Evolutionary conservation across 2,888 invertebrate species (phyloP).

Genomic region (Drosophila ezoana): DNA sequence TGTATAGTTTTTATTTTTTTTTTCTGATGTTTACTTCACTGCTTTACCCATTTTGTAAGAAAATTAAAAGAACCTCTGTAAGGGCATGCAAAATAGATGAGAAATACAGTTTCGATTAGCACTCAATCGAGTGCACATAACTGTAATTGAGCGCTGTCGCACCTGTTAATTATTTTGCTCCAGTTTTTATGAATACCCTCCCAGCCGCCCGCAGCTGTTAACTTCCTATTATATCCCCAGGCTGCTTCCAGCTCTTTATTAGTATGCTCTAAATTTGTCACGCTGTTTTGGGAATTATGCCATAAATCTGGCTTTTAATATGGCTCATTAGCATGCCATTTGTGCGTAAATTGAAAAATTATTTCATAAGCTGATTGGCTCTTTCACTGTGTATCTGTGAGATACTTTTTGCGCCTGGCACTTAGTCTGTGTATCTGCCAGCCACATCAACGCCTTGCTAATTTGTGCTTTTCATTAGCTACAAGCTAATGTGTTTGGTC

Average conservation of each 20-base stretch:
- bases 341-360: constrained; percentile 54
- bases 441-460: constrained; percentile 12
- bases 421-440: background rate
- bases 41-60: background rate
- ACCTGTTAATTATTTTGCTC: constrained; percentile 74
- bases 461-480: constrained; percentile 61
- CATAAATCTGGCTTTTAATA: constrained; percentile 34
- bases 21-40: background rate
- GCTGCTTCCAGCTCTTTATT: constrained; percentile 24
- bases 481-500: constrained; percentile 53
- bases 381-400: constrained; percentile 12
- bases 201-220: background rate
- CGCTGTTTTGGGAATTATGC: constrained; percentile 19
- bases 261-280: constrained; percentile 27
- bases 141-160: constrained; percentile 53
- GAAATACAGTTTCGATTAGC: constrained; percentile 61
- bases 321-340: constrained; percentile 50
- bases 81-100: background rate
- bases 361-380: constrained; percentile 36
- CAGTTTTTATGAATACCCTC: constrained; percentile 20
- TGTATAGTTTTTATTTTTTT: background rate
- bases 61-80: background rate
- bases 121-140: constrained; percentile 70
- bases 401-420: constrained; percentile 26
- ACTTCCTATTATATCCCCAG: background rate